phyloP scores from a whole-genome alignment of 2,113 vertebrate genomes.

The Tichodroma muraria region DNA sequence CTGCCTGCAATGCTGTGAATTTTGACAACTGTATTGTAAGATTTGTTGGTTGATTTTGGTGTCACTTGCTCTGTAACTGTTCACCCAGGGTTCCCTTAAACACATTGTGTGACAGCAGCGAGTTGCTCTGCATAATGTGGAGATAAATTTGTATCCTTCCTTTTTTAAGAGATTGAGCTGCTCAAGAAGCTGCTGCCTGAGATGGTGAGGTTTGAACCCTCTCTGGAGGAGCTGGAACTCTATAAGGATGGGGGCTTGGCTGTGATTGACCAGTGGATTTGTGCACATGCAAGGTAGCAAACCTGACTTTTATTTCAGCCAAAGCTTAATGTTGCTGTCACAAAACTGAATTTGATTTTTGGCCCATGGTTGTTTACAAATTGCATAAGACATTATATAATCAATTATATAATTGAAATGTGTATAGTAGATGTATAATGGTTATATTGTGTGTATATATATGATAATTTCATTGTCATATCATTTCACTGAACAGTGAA shows the following conservation, averaged over 20 bases:
- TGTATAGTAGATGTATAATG: background rate
- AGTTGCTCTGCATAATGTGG: background rate
- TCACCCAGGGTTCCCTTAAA: background rate
- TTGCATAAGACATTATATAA: background rate
- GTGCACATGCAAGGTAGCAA: slow-evolving; percentile 85
- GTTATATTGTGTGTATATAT: background rate
- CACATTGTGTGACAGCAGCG: rapidly evolving
- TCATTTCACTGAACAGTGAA: background rate
- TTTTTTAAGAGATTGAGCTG: slow-evolving; percentile 76
- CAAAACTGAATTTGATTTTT: background rate
- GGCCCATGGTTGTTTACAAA: background rate
- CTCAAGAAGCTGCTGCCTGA: slow-evolving; percentile 81
- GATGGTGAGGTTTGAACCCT: slow-evolving; percentile 86
- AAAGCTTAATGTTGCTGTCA: background rate
- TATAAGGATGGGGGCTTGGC: slow-evolving; percentile 92
- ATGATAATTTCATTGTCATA: background rate
- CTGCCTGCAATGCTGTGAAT: background rate
- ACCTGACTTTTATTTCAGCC: background rate
- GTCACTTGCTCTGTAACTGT: background rate
- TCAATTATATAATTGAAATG: background rate
- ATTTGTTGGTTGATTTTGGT: background rate
- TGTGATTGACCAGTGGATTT: slow-evolving; percentile 98
- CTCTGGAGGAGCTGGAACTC: slow-evolving; percentile 82
- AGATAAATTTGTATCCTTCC: background rate
- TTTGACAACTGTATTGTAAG: background rate